Percentiles rank a stretch among this genome's conserved stretches.
Evolutionary conservation across 2,888 invertebrate species (phyloP).

Genomic region (Cryptus viduatorius): DNA sequence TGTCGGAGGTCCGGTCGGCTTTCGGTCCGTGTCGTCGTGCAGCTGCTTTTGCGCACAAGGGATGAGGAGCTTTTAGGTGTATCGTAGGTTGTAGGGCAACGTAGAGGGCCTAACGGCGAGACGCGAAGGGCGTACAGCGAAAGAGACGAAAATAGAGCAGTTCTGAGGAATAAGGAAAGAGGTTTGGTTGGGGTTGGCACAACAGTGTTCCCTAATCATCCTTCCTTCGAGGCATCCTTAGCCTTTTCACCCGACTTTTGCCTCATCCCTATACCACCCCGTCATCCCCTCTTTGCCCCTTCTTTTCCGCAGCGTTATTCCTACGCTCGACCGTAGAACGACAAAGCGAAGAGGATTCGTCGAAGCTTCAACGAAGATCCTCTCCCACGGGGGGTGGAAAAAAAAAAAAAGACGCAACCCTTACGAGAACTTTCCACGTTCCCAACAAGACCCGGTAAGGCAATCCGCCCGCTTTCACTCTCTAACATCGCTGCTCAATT

Average conservation of each 20-base stretch:
- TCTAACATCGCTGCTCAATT: constrained; percentile 75
- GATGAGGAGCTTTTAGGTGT: constrained; percentile 22
- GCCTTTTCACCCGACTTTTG: constrained; percentile 67
- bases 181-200: constrained; percentile 71
- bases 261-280: constrained; percentile 11
- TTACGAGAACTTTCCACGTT: constrained; percentile 68
- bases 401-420: constrained; percentile 49
- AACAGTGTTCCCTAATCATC: constrained; percentile 76
- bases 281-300: constrained; percentile 32
- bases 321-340: constrained; percentile 50
- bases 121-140: constrained; percentile 45
- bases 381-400: constrained; percentile 22
- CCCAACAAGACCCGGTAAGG: constrained; percentile 42
- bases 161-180: neutral
- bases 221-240: constrained; percentile 71
- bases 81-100: constrained; percentile 44
- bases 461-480: constrained; percentile 38
- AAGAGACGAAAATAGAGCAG: constrained; percentile 63
- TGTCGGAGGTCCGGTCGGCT: constrained; percentile 58
- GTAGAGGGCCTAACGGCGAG: constrained; percentile 25
- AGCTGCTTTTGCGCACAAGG: constrained; percentile 45
- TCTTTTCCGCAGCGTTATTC: constrained; percentile 61
- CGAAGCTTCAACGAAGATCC: constrained; percentile 26
- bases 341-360: constrained; percentile 55
- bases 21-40: constrained; percentile 40